phyloP scores from a whole-genome alignment of 2,113 vertebrate species.

The Chionomys nivalis region DNA sequence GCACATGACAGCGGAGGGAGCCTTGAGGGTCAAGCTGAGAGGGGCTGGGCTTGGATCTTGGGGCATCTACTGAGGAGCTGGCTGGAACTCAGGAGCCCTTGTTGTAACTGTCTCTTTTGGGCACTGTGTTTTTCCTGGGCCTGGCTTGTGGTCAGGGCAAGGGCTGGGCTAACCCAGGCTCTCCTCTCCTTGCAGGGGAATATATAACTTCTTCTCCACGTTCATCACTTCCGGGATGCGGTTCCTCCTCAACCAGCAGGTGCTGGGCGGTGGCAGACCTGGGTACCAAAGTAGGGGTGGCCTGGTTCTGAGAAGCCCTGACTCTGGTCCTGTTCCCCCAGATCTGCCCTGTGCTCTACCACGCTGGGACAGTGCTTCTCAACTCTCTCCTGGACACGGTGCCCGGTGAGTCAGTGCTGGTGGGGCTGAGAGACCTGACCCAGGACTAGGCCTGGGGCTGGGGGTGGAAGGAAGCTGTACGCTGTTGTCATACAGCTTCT shows the following conservation, averaged over 20 bases:
- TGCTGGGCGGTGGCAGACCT: constrained; percentile 49
- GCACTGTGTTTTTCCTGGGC: background rate
- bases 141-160: background rate
- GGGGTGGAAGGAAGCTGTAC: background rate
- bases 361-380: constrained; percentile 91
- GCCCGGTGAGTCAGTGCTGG: constrained; percentile 86
- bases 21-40: background rate
- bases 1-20: background rate
- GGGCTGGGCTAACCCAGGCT: background rate
- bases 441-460: background rate
- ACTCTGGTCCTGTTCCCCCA: constrained; percentile 75
- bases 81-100: background rate
- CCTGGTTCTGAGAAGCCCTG: background rate
- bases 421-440: background rate
- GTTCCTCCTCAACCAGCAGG: constrained; percentile 93
- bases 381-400: constrained; percentile 94
- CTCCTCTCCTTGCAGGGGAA: constrained; percentile 86
- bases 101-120: background rate
- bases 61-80: background rate
- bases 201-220: constrained; percentile 91
- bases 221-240: constrained; percentile 93
- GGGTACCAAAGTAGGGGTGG: background rate
- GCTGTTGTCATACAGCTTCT: background rate
- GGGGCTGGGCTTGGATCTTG: background rate
- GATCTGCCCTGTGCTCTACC: constrained; percentile 94